phyloP scores from a whole-genome alignment of 1,140 invertebrate species.

The Coelopa frigida region DNA sequence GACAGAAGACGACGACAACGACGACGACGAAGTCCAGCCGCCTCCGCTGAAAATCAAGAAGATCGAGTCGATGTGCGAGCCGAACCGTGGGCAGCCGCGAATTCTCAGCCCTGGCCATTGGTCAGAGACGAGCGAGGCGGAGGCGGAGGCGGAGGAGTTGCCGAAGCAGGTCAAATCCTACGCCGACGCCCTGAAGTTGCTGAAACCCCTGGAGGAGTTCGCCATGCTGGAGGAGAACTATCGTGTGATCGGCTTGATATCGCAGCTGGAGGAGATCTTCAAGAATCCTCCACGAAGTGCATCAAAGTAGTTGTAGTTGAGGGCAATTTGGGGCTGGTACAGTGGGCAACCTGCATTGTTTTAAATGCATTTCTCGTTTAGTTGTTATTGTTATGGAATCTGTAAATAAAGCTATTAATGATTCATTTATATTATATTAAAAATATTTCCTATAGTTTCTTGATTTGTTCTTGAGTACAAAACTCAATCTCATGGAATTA shows the following conservation, averaged over 20 bases:
- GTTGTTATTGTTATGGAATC: no score
- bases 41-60: constrained; percentile 28
- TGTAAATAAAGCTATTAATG: no score
- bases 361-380: no score
- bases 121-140: constrained; percentile 18
- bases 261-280: constrained; percentile 36
- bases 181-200: constrained; percentile 32
- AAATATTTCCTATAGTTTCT: no score
- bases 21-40: background rate
- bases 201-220: constrained; percentile 37
- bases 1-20: background rate
- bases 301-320: no score
- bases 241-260: constrained; percentile 36
- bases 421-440: no score
- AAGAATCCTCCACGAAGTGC: constrained; percentile 13
- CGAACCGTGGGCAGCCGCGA: background rate
- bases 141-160: constrained; percentile 18
- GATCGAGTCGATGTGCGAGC: constrained; percentile 18
- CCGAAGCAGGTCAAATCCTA: constrained; percentile 27
- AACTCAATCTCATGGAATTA: no score
- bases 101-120: constrained; percentile 17
- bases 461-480: no score
- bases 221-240: constrained; percentile 37
- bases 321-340: no score
- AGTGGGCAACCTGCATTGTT: no score